Conservation (phyloP, 2,888 invertebrate genomes). For the Lasioglossum villosulum region DNA sequence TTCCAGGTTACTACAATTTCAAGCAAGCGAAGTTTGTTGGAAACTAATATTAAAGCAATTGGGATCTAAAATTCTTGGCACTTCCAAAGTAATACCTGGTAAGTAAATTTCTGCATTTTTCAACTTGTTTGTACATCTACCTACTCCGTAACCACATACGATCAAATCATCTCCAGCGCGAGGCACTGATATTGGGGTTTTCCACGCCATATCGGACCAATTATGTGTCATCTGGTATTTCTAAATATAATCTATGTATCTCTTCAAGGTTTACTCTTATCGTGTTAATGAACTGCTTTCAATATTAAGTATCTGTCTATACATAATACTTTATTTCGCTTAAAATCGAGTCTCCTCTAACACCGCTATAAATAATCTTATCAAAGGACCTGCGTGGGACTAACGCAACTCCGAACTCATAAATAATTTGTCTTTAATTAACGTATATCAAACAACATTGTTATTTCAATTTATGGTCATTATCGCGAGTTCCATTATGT, state of each 20-base stretch:
- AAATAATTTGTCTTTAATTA: background rate
- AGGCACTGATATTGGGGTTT: background rate
- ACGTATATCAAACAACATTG: background rate
- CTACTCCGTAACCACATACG: background rate
- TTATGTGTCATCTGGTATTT: background rate
- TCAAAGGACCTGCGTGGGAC: background rate
- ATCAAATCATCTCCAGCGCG: background rate
- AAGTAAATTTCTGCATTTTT: background rate
- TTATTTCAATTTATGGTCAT: conserved; percentile 22
- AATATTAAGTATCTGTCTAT: too few species aligned
- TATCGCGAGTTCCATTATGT: conserved; percentile 13
- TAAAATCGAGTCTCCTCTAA: too few species aligned
- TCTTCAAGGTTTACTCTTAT: background rate
- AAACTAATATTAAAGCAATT: conserved; percentile 1
- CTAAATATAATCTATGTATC: background rate
- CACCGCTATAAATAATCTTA: too few species aligned
- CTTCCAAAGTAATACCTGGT: background rate
- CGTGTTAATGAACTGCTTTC: too few species aligned
- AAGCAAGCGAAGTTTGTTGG: background rate
- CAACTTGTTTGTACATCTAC: background rate
- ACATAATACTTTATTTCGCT: too few species aligned
- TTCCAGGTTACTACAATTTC: background rate
- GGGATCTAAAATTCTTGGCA: background rate
- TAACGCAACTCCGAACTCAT: background rate
- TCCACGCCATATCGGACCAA: background rate